These are phyloP conservation scores for Ammospiza maritima DNA, from an alignment of 2,797 vertebrate genomes.

Conservation along the genomic window DNA sequence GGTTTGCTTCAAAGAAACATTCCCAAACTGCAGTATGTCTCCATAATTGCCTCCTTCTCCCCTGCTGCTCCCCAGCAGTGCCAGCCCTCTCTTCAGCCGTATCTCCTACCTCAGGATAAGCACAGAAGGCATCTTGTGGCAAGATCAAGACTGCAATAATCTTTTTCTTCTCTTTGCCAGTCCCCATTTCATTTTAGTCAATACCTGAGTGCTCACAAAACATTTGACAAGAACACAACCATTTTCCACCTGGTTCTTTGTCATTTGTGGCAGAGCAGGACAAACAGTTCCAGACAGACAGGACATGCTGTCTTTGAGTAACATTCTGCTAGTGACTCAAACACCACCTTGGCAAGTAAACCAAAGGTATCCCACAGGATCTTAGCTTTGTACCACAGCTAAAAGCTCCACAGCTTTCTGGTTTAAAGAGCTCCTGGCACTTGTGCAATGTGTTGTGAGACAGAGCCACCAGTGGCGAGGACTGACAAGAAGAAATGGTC, in stretches of 20 bases:
- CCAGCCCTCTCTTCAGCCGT: not conserved
- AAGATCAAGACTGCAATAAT: not conserved
- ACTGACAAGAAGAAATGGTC: not conserved
- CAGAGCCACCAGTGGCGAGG: not conserved
- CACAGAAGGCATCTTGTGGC: not conserved
- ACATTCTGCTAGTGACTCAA: not conserved
- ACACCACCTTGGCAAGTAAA: not conserved
- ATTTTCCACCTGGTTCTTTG: not conserved
- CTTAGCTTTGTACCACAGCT: not conserved
- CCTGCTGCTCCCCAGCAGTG: not conserved
- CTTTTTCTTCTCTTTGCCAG: not conserved
- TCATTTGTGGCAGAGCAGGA: not conserved
- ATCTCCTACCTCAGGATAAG: not conserved
- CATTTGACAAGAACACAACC: not conserved
- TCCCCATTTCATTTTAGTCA: not conserved
- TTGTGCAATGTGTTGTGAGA: not conserved
- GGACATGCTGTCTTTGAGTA: not conserved
- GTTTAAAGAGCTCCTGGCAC: not conserved
- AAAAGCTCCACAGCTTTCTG: not conserved
- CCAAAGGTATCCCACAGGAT: not conserved
- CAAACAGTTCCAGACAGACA: not conserved
- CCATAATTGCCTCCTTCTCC: not conserved
- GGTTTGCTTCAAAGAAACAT: not conserved
- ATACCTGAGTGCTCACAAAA: not conserved
- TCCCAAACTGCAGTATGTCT: not conserved